Evolutionary conservation across 1,140 invertebrate species (phyloP), one percentile per base, ranked within the genome.

Genomic region (Caenorhabditis brenneri): DNA sequence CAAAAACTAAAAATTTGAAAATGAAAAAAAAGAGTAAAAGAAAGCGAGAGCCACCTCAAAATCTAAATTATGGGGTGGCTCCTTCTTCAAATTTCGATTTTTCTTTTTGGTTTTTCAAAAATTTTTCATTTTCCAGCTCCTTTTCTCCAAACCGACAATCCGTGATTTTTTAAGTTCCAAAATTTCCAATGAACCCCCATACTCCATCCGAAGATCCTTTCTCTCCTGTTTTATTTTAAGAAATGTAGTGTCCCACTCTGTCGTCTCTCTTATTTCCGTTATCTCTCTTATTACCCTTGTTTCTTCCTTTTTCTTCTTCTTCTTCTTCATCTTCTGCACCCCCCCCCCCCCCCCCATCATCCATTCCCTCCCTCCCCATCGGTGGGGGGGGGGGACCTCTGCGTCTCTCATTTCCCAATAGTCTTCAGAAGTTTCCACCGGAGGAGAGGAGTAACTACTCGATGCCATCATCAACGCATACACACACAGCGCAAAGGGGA

Each of bases 381-480:
- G n/a, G n/a, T n/a, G n/a, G n/a, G n/a, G n/a, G n/a, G n/a, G n/a
- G n/a, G 2, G 27, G 2, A 58, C 27, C 4, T 29, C 24, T 58
- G 53, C 53, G 53, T 58, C 53, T 58, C 53, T 10, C n/a, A 24
- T n/a, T 27, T 27, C 5, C 2, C 24, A 58, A n/a, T 58, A 7
- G 15, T 58, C 22, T 58, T 27, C 27, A 9, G n/a, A 9, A 9
- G n/a, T n/a, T n/a, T n/a, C 24, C 24, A n/a, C 53, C 48, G 48
- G n/a, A 15, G 53, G 58, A 19, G 33, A 65, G 53, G 58, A 65
- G 58, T 65, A 65, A 65, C 58, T 74, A 46, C 36, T 42, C 65
- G 65, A 42, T 42, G 36, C 36, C 65, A 74, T 74, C 65, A 74
- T 39, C 65, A 74, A 42, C 65, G 65, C 65, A 74, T 74, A 74